Evolutionary conservation across 2,888 invertebrate species (phyloP).

Genomic region (Lasius platythorax): DNA sequence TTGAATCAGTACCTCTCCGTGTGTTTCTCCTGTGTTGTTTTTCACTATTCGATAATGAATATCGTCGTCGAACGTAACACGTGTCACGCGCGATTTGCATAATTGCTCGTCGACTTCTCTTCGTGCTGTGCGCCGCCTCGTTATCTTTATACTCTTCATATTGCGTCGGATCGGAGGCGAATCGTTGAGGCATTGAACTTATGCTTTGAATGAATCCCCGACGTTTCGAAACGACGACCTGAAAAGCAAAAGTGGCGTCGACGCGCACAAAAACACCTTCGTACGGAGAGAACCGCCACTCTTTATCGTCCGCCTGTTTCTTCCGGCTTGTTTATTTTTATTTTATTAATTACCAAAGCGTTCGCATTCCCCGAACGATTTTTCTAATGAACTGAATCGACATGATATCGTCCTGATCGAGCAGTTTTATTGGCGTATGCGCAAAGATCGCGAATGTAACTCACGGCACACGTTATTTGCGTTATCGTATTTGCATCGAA

Average conservation of each 20-base stretch:
- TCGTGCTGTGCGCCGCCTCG: slow-evolving; percentile 49
- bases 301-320: slow-evolving; percentile 37
- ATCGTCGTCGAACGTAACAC: slow-evolving; percentile 60
- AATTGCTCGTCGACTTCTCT: slow-evolving; percentile 67
- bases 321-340: slow-evolving; percentile 31
- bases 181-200: slow-evolving; percentile 64
- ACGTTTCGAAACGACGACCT: slow-evolving; percentile 69
- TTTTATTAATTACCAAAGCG: slow-evolving; percentile 35
- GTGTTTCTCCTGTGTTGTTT: not conserved
- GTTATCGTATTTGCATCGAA: slow-evolving; percentile 28
- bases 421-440: slow-evolving; percentile 8
- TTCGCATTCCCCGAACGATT: not conserved
- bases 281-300: slow-evolving; percentile 46
- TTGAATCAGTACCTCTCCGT: slow-evolving; percentile 36
- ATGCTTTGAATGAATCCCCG: slow-evolving; percentile 60
- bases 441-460: too few relatives aligned
- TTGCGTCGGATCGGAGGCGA: slow-evolving; percentile 65
- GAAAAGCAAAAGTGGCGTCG: slow-evolving; percentile 71
- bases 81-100: slow-evolving; percentile 73
- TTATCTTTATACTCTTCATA: slow-evolving; percentile 72
- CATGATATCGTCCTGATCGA: not conserved
- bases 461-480: slow-evolving; percentile 6
- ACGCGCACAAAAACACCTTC: slow-evolving; percentile 55
- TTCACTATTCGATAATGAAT: slow-evolving; percentile 30
- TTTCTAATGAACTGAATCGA: slow-evolving; percentile 28